Base-by-base conservation (phyloP, 2,888 invertebrate species). In the Orthosia cruda region DNA sequence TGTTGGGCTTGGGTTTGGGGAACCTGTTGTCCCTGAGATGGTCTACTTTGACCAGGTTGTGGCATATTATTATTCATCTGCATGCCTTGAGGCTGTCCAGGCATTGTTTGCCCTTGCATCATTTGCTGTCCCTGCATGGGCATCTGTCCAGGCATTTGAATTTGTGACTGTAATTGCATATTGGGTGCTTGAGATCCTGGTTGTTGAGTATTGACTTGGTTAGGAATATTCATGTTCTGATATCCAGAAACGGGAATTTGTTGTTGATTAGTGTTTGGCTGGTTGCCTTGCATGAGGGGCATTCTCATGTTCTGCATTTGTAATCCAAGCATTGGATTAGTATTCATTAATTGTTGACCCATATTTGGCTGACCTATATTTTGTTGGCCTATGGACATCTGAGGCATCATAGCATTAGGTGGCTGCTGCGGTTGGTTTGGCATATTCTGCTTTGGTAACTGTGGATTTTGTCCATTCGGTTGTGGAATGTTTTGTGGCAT, bases 221-320 rank as follows among this genome's bases (percentile, higher is more conserved):
- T 95, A 62, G 91, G 92, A 83, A 94, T 89, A 83, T 89, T 93
- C 82, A 94, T 89, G 69, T 76, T 88, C 15, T 92, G 89, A 75
- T 93, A 96, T n/a, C 91, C 93, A 15, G 93, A 88, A n/a, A 92
- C 89, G 18, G 93, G 91, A 4, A 93, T 88, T 88, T 94, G 94
- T 88, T 94, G 94, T 71, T 92, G 93, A 72, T 91, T 93, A 40
- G 88, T 71, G 76, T 90, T 94, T 12, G 91, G 90, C 70, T 92
- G 93, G 73, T 91, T 93, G 18, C 92, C 93, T 81, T 92, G 95
- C 91, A 94, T 93, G 63, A 93, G 83, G 11, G 95, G 93, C 94
- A 96, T 94, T 88, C 96, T 92, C 94, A 96, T 94, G 77, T 94
- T 95, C 68, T 92, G 94, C 93, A 96, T 93, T 89, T 95, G 95